Conservation (phyloP, 1,140 invertebrate species). For the Paraescarpia echinospica region DNA sequence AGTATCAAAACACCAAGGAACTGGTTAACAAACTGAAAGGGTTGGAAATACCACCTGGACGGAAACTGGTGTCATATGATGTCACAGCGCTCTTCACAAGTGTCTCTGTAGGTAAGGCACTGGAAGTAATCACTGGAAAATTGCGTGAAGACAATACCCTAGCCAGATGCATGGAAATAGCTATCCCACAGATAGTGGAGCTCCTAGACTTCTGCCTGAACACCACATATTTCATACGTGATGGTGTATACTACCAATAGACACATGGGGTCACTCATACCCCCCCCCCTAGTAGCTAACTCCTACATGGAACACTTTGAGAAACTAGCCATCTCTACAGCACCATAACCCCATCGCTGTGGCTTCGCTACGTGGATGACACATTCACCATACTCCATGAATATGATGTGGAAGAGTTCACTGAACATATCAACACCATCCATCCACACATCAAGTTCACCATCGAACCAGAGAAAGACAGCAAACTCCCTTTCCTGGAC, state of each 20-base stretch:
- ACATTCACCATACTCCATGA: neutral
- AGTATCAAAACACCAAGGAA: neutral
- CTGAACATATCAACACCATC: neutral
- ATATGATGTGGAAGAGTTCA: neutral
- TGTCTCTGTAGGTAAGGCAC: neutral
- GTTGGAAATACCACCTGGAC: neutral
- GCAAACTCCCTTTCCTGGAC: neutral
- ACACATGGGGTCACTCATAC: slow-evolving; percentile 11
- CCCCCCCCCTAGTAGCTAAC: slow-evolving; percentile 19
- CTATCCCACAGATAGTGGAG: no score
- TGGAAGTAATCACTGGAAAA: neutral
- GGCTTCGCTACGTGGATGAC: slow-evolving; percentile 9
- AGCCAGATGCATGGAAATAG: no score
- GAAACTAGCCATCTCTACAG: slow-evolving; percentile 15
- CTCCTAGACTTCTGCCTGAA: no score
- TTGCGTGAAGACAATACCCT: no score
- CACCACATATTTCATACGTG: no score
- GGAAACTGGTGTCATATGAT: slow-evolving; percentile 2
- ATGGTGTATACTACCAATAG: no score
- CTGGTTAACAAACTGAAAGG: neutral
- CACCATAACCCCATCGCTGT: neutral
- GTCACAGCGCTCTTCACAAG: neutral
- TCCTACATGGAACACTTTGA: slow-evolving; percentile 21
- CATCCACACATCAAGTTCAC: slow-evolving; percentile 11
- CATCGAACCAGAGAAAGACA: slow-evolving; percentile 6